These are phyloP conservation scores for Salvator merianae DNA, from an alignment of 2,113 vertebrate genomes.

Conservation along the genomic window DNA sequence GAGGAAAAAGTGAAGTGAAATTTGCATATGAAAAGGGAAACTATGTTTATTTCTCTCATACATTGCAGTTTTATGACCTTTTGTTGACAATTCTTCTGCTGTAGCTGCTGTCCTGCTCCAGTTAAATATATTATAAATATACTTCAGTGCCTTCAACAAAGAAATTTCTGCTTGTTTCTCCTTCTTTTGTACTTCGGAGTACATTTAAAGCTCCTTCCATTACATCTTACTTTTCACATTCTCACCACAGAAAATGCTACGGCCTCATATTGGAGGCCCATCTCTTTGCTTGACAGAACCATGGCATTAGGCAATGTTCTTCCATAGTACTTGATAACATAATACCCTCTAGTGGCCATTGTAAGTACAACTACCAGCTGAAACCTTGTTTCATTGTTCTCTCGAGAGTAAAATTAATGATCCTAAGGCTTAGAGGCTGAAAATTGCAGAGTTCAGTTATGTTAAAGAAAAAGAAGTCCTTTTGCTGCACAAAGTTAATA, in stretches of 20 bases:
- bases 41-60: no score
- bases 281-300: background rate
- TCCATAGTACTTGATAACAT: slow-evolving; percentile 5
- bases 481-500: background rate
- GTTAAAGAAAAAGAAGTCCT: no score
- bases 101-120: no score
- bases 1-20: background rate
- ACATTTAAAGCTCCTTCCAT: background rate
- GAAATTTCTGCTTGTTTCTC: background rate
- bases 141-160: background rate
- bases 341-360: slow-evolving; percentile 18
- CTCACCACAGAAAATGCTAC: background rate
- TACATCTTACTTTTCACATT: background rate
- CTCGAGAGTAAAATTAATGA: background rate
- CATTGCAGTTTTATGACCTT: no score
- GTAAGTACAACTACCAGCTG: background rate
- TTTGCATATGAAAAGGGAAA: no score
- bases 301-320: background rate
- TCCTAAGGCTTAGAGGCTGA: background rate
- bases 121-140: no score
- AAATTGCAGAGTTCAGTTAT: background rate
- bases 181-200: background rate
- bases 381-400: background rate
- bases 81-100: no score
- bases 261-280: background rate